Base-by-base conservation (phyloP, 2,797 vertebrate genomes). In the Sebastes itinus region DNA sequence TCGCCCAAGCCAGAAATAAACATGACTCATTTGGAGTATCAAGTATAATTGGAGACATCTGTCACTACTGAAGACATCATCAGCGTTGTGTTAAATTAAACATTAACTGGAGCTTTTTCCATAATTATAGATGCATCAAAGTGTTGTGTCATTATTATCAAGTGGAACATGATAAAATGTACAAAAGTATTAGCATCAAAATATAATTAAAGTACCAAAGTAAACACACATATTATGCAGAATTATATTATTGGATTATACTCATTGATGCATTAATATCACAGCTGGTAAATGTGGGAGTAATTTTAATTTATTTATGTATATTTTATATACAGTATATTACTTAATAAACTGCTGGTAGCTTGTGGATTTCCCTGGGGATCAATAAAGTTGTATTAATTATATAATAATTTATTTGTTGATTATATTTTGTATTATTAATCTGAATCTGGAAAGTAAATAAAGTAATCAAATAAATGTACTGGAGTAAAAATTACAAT, bases 11-110 rank as follows among this genome's bases (percentile, higher is more conserved):
- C 46, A 64, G n/a, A 62, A 64, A 77, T 38, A 75, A 58, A 76
- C 20, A 55, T 3, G 11, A 67, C 42, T 58, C 9, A 38, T 42
- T 28, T 7, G 4, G 11, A 52, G 66, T 59, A 23, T 33, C 2
- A 42, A 32, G 11, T 16, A 1, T 6, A 25, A 54, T 1, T 67
- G 72, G 80, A 87, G 64, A 85, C 80, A 75, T 52, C 38, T 49
- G 84, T 77, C 78, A 82, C 66, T n/a, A 2, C 66, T 42, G 28
- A n/a, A 42, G 59, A 74, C 8, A 2, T 22, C 4, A 13, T 58
- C 38, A 13, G 22, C 1, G 3, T 65, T 63, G 28, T 13, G 27
- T 52, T 64, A 2, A 16, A 28, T 18, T 4, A 23, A 49, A 68
- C 7, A 28, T 55, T 5, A 72, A 22, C 11, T 16, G 9, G 30